Evolutionary conservation across 2,113 vertebrate genomes (phyloP), one percentile per base, ranked within the genome.

Genomic region (Tupaia chinensis): DNA sequence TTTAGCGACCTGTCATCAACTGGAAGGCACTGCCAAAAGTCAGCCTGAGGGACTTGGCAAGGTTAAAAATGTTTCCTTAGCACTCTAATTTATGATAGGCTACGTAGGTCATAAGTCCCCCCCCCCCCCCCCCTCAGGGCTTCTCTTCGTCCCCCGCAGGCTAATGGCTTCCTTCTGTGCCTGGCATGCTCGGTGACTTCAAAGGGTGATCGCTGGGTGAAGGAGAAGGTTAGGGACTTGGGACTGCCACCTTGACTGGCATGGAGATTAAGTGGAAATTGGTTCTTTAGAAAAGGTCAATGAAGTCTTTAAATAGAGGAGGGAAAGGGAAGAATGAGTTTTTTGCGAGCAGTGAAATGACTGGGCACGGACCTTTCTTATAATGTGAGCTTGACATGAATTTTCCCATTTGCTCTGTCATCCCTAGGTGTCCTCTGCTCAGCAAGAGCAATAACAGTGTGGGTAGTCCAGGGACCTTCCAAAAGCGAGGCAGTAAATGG

Each of bases 111-210:
- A 56, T 34, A 65, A 61, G 65, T 66, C 88, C 44, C 34, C 83
- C 32, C 20, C 32, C 32, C 32, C 32, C n/a, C n/a, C n/a, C n/a
- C n/a, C n/a, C n/a, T n/a, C n/a, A n/a, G n/a, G n/a, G n/a, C n/a
- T n/a, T n/a, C n/a, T n/a, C n/a, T n/a, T n/a, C n/a, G n/a, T n/a
- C n/a, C n/a, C n/a, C n/a, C n/a, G n/a, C n/a, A n/a, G n/a, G 63
- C 70, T 96, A 97, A 95, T 92, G 88, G 44, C 66, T 97, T 96
- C 95, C 96, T 96, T 91, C 90, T 97, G 91, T 95, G 32, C 19
- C 0, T 73, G 17, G 25, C 25, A 54, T 25, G 87, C 79, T 86
- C 80, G 1, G 20, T 63, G 80, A 95, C 92, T 97, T 97, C 97
- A 97, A 96, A 97, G 94, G 34, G 76, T 78, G 65, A 78, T 53